Conservation (phyloP, 2,888 invertebrate species). For the Arrhopalites spinosus region DNA sequence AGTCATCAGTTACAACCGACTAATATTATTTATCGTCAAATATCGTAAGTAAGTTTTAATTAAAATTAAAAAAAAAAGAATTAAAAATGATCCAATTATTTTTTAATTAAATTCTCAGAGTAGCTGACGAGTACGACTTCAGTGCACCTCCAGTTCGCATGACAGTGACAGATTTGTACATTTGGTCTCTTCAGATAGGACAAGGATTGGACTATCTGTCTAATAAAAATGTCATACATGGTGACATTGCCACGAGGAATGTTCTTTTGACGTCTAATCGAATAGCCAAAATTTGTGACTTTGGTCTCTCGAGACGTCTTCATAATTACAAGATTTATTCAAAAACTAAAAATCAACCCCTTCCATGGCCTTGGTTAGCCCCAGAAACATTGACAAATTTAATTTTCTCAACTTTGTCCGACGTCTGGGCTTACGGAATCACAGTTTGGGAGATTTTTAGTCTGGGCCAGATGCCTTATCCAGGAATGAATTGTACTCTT, state of each 20-base stretch:
- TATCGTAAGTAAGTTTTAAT: background rate
- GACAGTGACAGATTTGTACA: constrained; percentile 17
- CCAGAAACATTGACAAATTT: constrained; percentile 22
- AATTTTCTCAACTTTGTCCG: constrained; percentile 3
- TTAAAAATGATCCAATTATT: background rate
- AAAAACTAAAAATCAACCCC: constrained; percentile 10
- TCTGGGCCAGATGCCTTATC: constrained; percentile 19
- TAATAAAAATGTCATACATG: constrained; percentile 15
- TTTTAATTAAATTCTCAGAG: too few relatives aligned
- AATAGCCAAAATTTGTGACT: constrained; percentile 27
- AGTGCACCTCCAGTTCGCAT: too few relatives aligned
- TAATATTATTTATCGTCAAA: too few relatives aligned
- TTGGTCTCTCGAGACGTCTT: constrained; percentile 21
- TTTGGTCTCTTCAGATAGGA: constrained; percentile 22
- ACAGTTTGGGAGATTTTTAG: constrained; percentile 31
- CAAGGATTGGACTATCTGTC: constrained; percentile 24
- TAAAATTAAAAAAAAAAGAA: background rate
- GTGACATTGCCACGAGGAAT: background rate
- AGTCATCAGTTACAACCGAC: background rate
- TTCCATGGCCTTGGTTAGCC: constrained; percentile 31
- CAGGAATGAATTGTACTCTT: constrained; percentile 15
- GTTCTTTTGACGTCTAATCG: constrained; percentile 7
- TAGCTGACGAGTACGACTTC: too few relatives aligned
- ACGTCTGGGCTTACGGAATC: constrained; percentile 29
- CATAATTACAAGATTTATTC: constrained; percentile 27